Evolutionary conservation across 2,888 invertebrate species (phyloP).

Genomic region (Deladenus siricidicola): DNA sequence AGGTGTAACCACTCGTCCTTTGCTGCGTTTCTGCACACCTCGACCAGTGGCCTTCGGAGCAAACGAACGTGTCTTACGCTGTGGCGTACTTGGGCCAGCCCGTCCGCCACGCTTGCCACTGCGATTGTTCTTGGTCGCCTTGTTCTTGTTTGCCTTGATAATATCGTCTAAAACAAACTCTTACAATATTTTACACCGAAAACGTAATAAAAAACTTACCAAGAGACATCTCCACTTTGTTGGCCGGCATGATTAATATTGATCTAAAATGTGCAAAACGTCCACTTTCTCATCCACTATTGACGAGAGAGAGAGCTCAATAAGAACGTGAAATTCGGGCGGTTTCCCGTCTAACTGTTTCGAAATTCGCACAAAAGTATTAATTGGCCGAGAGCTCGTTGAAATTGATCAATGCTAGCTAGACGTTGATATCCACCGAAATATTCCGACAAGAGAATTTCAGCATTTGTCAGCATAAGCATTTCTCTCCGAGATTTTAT

Average conservation of each 20-base stretch:
- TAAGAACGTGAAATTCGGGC: too few species aligned
- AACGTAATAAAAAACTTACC: slow-evolving; percentile 14
- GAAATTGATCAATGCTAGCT: too few species aligned
- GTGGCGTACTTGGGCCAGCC: not conserved
- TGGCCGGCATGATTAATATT: slow-evolving; percentile 22
- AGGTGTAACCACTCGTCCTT: not conserved
- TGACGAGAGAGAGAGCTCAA: too few species aligned
- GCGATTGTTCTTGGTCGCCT: slow-evolving; percentile 6
- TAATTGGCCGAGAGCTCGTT: too few species aligned
- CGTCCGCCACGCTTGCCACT: slow-evolving; percentile 7
- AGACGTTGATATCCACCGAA: too few species aligned
- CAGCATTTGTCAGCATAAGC: too few species aligned
- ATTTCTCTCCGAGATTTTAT: too few species aligned
- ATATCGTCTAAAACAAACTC: slow-evolving; percentile 29
- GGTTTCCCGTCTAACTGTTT: too few species aligned
- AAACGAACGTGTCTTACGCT: not conserved
- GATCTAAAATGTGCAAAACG: too few species aligned
- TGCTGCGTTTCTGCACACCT: not conserved
- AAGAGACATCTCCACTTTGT: slow-evolving; percentile 29
- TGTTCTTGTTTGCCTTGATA: slow-evolving; percentile 28
- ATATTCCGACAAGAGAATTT: too few species aligned
- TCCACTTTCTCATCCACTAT: too few species aligned
- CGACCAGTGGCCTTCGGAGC: not conserved
- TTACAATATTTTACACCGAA: not conserved
- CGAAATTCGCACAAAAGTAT: too few species aligned